Conservation (phyloP, 2,888 invertebrate species). For the Cheilosia urbana region DNA sequence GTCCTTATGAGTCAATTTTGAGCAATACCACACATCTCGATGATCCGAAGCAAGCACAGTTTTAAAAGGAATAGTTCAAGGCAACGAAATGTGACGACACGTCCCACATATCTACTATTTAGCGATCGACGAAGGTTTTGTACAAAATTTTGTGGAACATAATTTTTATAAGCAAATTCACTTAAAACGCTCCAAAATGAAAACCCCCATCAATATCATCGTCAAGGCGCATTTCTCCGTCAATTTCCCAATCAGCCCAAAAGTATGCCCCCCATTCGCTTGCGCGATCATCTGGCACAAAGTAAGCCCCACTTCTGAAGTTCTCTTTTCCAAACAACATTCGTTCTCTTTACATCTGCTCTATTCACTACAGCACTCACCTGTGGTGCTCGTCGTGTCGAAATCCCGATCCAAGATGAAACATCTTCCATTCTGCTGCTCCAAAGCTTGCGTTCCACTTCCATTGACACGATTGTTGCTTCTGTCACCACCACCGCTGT, state of each 20-base stretch:
- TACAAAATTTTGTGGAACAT: no score
- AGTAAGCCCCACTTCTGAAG: not conserved
- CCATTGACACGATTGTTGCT: slow-evolving; percentile 45
- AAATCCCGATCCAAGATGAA: slow-evolving; percentile 41
- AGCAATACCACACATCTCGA: no score
- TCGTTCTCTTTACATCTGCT: slow-evolving; percentile 13
- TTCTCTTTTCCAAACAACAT: not conserved
- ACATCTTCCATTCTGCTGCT: slow-evolving; percentile 33
- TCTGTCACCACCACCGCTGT: not conserved
- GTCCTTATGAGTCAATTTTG: no score
- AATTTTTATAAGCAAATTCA: no score
- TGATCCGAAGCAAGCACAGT: no score
- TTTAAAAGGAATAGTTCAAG: no score
- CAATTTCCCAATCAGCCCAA: slow-evolving; percentile 9
- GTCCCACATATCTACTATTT: no score
- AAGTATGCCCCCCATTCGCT: slow-evolving; percentile 14
- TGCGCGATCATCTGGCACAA: not conserved
- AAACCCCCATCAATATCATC: not conserved
- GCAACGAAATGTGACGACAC: no score
- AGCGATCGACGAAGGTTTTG: no score
- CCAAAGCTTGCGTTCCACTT: slow-evolving; percentile 69
- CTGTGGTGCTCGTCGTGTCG: slow-evolving; percentile 23
- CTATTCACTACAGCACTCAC: slow-evolving; percentile 41
- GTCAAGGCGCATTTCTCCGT: not conserved
- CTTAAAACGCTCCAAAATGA: no score